Conservation (phyloP, 2,113 vertebrate species). For the Anser brachyrhynchus region DNA sequence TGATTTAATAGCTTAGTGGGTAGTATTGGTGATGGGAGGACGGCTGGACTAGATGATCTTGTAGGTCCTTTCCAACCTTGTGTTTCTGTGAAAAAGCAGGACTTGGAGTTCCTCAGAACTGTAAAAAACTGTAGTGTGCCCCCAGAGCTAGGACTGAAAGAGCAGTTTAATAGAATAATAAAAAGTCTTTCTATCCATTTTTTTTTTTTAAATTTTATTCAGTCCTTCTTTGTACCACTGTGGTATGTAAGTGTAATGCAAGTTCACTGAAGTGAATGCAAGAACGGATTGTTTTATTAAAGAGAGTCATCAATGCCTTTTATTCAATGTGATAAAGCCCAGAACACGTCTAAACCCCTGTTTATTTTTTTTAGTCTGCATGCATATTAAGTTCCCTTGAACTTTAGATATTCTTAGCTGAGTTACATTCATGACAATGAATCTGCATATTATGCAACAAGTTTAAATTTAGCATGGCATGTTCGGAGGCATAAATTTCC, state of each 20-base stretch:
- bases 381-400: conserved; percentile 12
- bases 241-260: not conserved
- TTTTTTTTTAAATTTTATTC: not conserved
- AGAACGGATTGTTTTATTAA: not conserved
- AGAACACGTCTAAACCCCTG: not conserved
- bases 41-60: too few relatives aligned
- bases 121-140: not conserved
- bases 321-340: not conserved
- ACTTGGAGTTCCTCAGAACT: not conserved
- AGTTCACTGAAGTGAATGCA: not conserved
- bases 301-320: not conserved
- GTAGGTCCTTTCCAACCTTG: too few relatives aligned
- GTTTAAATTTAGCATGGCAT: conserved; percentile 51
- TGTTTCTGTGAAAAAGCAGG: not conserved
- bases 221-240: not conserved
- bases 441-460: conserved; percentile 57
- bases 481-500: conserved; percentile 45
- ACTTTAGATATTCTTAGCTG: conserved; percentile 38
- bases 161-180: not conserved
- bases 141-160: not conserved
- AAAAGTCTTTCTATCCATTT: not conserved
- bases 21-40: too few relatives aligned
- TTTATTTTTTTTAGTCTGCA: not conserved
- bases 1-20: too few relatives aligned
- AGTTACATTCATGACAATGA: conserved; percentile 22